Conservation (phyloP, 2,888 invertebrate genomes). For the Pseudococcus longispinus region DNA sequence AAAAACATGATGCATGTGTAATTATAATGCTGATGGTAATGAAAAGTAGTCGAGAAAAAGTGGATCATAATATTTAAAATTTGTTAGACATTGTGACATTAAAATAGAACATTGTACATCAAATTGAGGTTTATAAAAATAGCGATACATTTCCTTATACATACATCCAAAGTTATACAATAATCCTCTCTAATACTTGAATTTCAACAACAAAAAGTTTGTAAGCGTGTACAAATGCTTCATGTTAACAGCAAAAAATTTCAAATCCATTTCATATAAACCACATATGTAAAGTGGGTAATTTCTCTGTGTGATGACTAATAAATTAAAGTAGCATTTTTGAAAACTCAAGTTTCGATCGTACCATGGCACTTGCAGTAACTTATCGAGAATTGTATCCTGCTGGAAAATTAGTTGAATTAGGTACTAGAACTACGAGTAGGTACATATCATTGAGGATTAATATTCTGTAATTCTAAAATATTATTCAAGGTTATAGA, state of each 20-base stretch:
- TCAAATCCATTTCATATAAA: not conserved
- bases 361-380: not conserved
- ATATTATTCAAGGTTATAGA: not conserved
- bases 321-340: not conserved
- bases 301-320: not conserved
- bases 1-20: too few relatives aligned
- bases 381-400: not conserved
- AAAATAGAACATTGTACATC: too few relatives aligned
- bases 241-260: not conserved
- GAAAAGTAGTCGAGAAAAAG: too few relatives aligned
- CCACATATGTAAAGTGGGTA: not conserved
- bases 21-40: too few relatives aligned
- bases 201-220: not conserved
- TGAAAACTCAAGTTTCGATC: not conserved
- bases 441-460: too few relatives aligned
- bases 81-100: too few relatives aligned
- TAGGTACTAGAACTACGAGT: too few relatives aligned
- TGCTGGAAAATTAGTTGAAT: too few relatives aligned
- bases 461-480: not conserved
- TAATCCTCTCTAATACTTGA: not conserved
- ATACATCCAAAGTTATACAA: too few relatives aligned
- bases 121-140: too few relatives aligned
- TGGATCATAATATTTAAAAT: too few relatives aligned
- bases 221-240: not conserved
- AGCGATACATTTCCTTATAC: too few relatives aligned